Evolutionary conservation across 2,888 invertebrate genomes (phyloP).

Genomic region (Epicampocera succincta): DNA sequence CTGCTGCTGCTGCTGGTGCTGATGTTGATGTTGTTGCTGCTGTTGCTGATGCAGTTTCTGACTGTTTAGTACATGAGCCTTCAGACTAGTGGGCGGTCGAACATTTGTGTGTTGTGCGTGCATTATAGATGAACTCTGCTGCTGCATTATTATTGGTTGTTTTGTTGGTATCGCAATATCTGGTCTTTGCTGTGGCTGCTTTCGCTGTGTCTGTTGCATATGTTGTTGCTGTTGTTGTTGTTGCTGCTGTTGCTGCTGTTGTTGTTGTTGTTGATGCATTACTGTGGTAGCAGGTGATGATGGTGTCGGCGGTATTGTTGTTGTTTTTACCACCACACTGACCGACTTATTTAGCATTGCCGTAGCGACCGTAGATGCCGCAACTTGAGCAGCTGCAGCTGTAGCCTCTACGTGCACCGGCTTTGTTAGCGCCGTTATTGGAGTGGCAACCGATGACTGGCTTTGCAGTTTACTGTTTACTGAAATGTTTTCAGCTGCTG

Average conservation of each 20-base stretch:
- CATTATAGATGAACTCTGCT: constrained; percentile 76
- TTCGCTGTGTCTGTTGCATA: constrained; percentile 36
- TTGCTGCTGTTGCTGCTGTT: constrained; percentile 48
- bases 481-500: constrained; percentile 56
- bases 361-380: constrained; percentile 67
- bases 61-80: constrained; percentile 85
- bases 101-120: constrained; percentile 80
- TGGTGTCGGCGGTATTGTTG: constrained; percentile 68
- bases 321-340: constrained; percentile 79
- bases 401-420: constrained; percentile 73
- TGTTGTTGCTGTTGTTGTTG: constrained; percentile 43
- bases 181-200: constrained; percentile 65
- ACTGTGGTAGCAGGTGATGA: constrained; percentile 48
- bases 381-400: constrained; percentile 66
- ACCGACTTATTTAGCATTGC: constrained; percentile 76
- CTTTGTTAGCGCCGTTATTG: constrained; percentile 74
- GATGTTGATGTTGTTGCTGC: constrained; percentile 76
- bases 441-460: constrained; percentile 67
- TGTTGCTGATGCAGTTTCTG: constrained; percentile 78
- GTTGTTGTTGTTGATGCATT: constrained; percentile 50
- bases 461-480: constrained; percentile 52
- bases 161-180: constrained; percentile 70
- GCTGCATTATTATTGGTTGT: constrained; percentile 76
- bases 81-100: constrained; percentile 83
- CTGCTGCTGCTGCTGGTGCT: constrained; percentile 72